Evolutionary conservation across 2,113 vertebrate genomes (phyloP).

Genomic region (Pelecanus crispus): DNA sequence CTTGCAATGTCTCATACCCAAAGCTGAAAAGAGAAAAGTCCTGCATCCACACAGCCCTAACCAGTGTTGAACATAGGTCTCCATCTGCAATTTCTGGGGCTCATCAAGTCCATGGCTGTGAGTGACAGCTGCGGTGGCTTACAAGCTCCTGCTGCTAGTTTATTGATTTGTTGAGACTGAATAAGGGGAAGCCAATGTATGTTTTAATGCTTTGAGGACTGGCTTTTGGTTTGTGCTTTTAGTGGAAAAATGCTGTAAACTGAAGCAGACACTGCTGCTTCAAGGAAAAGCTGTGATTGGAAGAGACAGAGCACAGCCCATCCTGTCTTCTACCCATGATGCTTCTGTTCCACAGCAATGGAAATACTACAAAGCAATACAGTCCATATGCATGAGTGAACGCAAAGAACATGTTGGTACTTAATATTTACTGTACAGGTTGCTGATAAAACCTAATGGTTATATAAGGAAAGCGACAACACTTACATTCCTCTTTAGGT

Average conservation of each 20-base stretch:
- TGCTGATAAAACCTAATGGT: not conserved
- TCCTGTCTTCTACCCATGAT: not conserved
- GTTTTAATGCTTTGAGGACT: not conserved
- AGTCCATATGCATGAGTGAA: fast-evolving
- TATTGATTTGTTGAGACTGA: not conserved
- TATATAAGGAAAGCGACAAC: not conserved
- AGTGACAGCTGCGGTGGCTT: not conserved
- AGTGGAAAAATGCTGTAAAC: not conserved
- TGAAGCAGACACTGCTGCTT: not conserved
- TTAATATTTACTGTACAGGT: not conserved
- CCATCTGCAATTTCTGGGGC: not conserved
- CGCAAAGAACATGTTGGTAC: not conserved
- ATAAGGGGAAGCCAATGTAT: not conserved
- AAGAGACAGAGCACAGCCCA: not conserved
- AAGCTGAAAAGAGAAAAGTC: not conserved
- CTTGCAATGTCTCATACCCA: not conserved
- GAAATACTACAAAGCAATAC: not conserved
- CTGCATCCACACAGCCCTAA: not conserved
- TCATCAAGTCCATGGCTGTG: not conserved
- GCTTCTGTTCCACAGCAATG: not conserved
- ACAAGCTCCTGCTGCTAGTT: not conserved
- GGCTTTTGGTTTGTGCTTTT: not conserved
- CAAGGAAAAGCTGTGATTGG: not conserved
- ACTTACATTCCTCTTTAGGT: not conserved
- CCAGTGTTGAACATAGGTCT: not conserved